Evolutionary conservation across 1,140 invertebrate species (phyloP).

Genomic region (Drosophila oshimai): DNA sequence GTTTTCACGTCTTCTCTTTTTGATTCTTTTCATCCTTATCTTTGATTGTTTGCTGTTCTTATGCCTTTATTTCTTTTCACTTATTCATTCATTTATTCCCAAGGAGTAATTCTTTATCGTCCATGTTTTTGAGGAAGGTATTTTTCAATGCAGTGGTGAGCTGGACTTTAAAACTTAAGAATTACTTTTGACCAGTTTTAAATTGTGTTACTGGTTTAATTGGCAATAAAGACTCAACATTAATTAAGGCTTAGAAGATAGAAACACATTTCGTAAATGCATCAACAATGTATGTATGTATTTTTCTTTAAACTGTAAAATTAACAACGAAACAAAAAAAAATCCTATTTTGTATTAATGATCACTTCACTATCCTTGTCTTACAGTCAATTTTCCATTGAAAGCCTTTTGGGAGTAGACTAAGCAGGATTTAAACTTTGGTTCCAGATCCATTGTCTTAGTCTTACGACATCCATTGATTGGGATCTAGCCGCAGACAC

Average conservation of each 20-base stretch:
- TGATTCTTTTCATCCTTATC: background rate
- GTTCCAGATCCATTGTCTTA: background rate
- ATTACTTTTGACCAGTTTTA: too few relatives aligned
- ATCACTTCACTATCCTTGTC: background rate
- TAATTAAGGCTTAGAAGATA: too few relatives aligned
- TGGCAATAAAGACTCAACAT: too few relatives aligned
- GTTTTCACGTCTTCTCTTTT: background rate
- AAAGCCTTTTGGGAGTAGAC: too few relatives aligned
- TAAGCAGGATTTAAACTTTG: too few relatives aligned
- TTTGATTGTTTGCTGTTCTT: too few relatives aligned
- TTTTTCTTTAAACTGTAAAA: background rate
- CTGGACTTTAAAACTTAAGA: too few relatives aligned
- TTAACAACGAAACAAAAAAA: background rate
- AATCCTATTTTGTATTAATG: too few relatives aligned
- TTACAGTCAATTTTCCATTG: background rate
- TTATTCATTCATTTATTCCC: background rate
- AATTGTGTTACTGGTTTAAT: too few relatives aligned
- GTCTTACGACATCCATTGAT: background rate
- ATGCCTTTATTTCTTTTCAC: background rate
- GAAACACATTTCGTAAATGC: background rate
- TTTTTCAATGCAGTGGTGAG: too few relatives aligned
- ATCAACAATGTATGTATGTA: background rate
- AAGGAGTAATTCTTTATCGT: background rate
- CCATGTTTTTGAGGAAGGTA: too few relatives aligned
- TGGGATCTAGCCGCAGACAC: slow-evolving; percentile 17